Evolutionary conservation across 2,113 vertebrate genomes (phyloP).

Genomic region (Butastur rufipennis): DNA sequence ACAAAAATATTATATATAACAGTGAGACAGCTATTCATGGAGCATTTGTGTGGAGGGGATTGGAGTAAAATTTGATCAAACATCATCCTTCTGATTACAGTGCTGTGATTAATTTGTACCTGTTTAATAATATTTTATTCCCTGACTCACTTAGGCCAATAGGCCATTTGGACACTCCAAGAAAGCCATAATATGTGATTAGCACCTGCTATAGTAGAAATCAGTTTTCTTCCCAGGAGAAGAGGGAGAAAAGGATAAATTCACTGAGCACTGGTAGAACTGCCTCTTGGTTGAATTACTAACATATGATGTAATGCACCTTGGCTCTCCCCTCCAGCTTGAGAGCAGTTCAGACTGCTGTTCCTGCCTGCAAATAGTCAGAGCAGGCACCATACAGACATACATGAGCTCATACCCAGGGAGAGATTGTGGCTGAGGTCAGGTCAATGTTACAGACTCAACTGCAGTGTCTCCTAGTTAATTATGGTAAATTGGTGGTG

Average conservation of each 20-base stretch:
- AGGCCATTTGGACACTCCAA: neutral
- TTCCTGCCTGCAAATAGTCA: neutral
- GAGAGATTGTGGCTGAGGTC: neutral
- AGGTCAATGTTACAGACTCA: neutral
- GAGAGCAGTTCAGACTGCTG: neutral
- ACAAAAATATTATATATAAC: neutral
- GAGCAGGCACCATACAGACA: neutral
- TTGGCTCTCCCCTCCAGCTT: neutral
- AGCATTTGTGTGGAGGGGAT: neutral
- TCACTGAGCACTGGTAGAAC: neutral
- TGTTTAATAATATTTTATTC: neutral
- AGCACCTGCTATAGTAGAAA: neutral
- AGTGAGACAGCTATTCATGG: neutral
- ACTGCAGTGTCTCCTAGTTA: neutral
- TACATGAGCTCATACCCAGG: neutral
- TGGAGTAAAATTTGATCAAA: neutral
- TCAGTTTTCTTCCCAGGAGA: neutral
- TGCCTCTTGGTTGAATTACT: constrained; percentile 4
- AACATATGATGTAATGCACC: neutral
- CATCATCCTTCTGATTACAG: neutral
- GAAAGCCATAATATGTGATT: neutral
- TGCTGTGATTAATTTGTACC: neutral
- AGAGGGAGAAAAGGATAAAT: neutral
- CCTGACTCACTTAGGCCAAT: neutral
- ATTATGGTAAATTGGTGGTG: neutral